Evolutionary conservation across 2,797 vertebrate species (phyloP).

Genomic region (Ciconia nigra): DNA sequence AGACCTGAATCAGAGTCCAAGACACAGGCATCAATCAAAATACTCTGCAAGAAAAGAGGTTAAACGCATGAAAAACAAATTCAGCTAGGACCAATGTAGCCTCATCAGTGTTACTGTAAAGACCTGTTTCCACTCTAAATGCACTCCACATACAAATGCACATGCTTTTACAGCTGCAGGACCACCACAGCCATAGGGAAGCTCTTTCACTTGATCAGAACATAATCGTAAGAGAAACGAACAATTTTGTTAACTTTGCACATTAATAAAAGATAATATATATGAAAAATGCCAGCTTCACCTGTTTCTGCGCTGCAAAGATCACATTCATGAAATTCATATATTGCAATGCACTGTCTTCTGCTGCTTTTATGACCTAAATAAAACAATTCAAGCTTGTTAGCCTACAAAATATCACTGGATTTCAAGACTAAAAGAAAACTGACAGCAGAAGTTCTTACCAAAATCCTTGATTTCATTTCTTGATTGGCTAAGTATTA

Average conservation of each 20-base stretch:
- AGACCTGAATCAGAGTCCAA: slow-evolving; percentile 93
- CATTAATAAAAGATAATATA: not conserved
- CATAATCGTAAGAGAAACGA: not conserved
- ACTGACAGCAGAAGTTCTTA: slow-evolving; percentile 64
- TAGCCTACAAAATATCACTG: not conserved
- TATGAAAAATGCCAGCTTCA: slow-evolving; percentile 32
- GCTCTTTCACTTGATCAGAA: not conserved
- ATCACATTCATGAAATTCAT: slow-evolving; percentile 99
- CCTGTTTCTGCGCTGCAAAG: slow-evolving; percentile 97
- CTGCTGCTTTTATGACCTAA: slow-evolving; percentile 94
- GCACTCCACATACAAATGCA: not conserved
- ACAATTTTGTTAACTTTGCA: not conserved
- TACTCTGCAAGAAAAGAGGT: slow-evolving; percentile 76
- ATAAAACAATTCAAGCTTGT: not conserved
- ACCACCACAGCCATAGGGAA: not conserved
- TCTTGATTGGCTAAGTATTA: slow-evolving; percentile 84
- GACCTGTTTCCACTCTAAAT: not conserved
- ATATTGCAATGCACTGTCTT: slow-evolving; percentile 92
- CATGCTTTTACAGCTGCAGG: not conserved
- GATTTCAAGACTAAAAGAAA: not conserved
- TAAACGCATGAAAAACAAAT: not conserved
- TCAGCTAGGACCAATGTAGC: not conserved
- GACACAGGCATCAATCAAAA: slow-evolving; percentile 96
- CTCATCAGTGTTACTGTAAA: not conserved
- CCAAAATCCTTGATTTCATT: slow-evolving; percentile 93